Base-by-base conservation (phyloP, 2,113 vertebrate genomes). In the Chauna torquata region DNA sequence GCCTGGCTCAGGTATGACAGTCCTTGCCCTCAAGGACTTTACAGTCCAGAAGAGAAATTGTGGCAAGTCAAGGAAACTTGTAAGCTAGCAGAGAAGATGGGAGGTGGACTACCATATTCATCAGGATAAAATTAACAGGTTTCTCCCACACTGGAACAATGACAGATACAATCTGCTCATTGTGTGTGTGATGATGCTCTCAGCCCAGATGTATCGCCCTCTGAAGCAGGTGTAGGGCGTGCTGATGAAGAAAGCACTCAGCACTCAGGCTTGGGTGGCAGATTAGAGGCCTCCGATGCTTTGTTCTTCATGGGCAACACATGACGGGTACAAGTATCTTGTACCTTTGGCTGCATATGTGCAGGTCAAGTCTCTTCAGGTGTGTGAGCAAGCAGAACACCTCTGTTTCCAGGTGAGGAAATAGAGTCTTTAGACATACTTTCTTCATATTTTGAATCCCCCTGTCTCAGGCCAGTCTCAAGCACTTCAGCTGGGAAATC, bases 301-400 rank as follows among this genome's bases (percentile, higher is more conserved):
- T 4, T 54, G 19, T 84, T 72, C 69, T 54, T 96, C 42, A 38
- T 11, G 12, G 28, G 10, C 14, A 90, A 24, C 40, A 86, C 24
- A 42, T 0, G 3, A 64, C 54, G 16, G 69, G 71, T 4, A 47
- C 6, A 68, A 76, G 19, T 22, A n/a, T 27, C 18, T 5, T 0
- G 0, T 28, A 42, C 8, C 38, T 84, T 66, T 40, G 50, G 4
- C 2, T 24, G 49, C 40, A 58, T 14, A 17, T 28, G 42, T 52
- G 50, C 59, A 75, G 54, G 28, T 79, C 30, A 75, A 76, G 14
- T 38, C 23, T 79, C 44, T 66, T 91, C 72, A 61, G 20, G 27
- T 65, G 34, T 84, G 27, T n/a, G 24, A 54, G 8, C 11, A 79
- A 57, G 47, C 12, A 61, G 27, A 88, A 24, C 59, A 44, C 25